These are phyloP conservation scores for Archegozetes longisetosus DNA, from an alignment of 1,140 invertebrate genomes.

Conservation along the genomic window DNA sequence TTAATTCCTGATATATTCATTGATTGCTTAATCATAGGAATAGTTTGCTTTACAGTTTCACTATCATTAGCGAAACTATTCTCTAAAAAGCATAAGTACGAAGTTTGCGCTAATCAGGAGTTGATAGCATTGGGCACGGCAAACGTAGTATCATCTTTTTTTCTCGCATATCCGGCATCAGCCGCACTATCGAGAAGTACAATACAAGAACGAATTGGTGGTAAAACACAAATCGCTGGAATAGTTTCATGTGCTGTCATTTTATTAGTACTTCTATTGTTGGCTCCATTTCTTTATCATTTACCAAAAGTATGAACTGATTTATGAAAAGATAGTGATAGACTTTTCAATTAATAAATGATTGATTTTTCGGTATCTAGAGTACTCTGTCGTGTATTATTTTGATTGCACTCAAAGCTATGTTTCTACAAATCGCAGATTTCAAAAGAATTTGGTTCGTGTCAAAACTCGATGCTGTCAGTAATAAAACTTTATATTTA, in stretches of 20 bases:
- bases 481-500: too few species aligned
- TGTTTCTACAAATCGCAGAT: constrained; percentile 33
- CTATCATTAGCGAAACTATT: constrained; percentile 42
- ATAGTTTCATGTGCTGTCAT: constrained; percentile 33
- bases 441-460: constrained; percentile 28
- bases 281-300: constrained; percentile 30
- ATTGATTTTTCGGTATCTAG: constrained; percentile 24
- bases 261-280: constrained; percentile 34
- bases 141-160: constrained; percentile 34
- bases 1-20: constrained; percentile 24
- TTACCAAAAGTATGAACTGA: constrained; percentile 30
- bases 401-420: constrained; percentile 33
- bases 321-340: too few species aligned
- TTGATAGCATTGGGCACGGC: constrained; percentile 35
- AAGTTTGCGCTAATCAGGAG: constrained; percentile 40
- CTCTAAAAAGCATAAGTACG: constrained; percentile 39
- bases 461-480: constrained; percentile 33
- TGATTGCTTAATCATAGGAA: constrained; percentile 32
- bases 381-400: constrained; percentile 35
- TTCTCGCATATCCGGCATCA: constrained; percentile 35
- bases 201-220: constrained; percentile 33
- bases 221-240: constrained; percentile 34
- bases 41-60: constrained; percentile 39
- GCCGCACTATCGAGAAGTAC: constrained; percentile 35
- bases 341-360: background rate